Evolutionary conservation across 92 coral and sea anemone genomes (phyloP).

Genomic region (Chrysogorgia sp.): DNA sequence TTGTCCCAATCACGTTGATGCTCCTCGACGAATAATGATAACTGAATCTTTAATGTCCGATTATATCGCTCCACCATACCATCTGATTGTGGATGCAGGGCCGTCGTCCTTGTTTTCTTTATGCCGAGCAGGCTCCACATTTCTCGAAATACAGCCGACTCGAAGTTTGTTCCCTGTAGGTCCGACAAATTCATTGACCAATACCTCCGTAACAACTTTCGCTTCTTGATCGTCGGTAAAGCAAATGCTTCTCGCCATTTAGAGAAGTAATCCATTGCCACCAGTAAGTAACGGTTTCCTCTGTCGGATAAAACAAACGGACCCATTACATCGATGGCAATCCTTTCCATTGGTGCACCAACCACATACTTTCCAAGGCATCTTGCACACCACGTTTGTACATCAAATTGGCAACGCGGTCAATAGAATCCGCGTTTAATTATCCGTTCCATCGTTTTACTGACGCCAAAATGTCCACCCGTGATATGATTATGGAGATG

Average conservation of each 20-base stretch:
- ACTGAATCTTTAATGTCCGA: constrained; percentile 27
- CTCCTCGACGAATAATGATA: too few species aligned
- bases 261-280: constrained; percentile 44
- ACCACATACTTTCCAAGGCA: constrained; percentile 6
- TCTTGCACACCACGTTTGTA: constrained; percentile 9
- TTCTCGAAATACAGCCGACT: constrained; percentile 17
- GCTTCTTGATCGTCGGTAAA: constrained; percentile 22
- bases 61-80: constrained; percentile 56
- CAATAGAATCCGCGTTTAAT: constrained; percentile 37
- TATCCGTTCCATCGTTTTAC: constrained; percentile 21
- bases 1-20: too few species aligned
- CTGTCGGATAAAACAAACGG: constrained; percentile 1
- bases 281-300: constrained; percentile 9
- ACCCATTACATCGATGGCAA: constrained; percentile 11
- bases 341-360: constrained; percentile 8
- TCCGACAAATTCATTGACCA: constrained; percentile 12
- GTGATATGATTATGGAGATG: constrained; percentile 30
- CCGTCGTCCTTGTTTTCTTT: too few species aligned
- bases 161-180: constrained; percentile 30
- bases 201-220: constrained; percentile 1
- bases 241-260: constrained; percentile 20
- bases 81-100: constrained; percentile 54
- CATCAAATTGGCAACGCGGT: constrained; percentile 29
- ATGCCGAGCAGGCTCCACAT: too few species aligned
- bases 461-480: constrained; percentile 47